A percentile compares a stretch with the other conserved stretches of the same genome.
phyloP scores from a whole-genome alignment of 2,888 invertebrate genomes.

The Dastarcus helophoroides region DNA sequence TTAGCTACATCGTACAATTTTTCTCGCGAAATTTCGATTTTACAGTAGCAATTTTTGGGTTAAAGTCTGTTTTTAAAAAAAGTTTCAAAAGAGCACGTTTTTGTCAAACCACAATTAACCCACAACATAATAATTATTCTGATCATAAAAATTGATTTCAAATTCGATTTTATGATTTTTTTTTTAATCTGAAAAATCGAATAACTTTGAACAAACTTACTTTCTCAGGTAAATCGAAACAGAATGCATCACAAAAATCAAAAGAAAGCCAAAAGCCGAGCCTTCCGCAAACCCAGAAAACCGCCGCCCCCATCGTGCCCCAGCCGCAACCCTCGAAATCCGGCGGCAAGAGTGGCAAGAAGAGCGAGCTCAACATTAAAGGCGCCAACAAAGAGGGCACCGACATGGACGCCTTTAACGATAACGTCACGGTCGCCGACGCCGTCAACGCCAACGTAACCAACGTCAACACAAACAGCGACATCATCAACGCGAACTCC shows the following conservation, averaged over 20 bases:
- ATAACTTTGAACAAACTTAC: no score
- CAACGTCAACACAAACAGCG: conserved; percentile 14
- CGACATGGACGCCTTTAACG: conserved; percentile 48
- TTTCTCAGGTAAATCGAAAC: conserved; percentile 32
- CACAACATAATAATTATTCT: no score
- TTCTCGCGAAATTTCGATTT: not conserved
- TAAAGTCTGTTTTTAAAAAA: no score
- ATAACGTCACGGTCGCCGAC: conserved; percentile 22
- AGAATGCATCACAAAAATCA: conserved; percentile 23
- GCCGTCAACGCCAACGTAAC: conserved; percentile 15
- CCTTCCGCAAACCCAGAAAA: conserved; percentile 12
- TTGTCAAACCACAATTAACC: no score
- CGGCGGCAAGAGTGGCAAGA: conserved; percentile 41
- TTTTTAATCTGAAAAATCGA: conserved; percentile 4
- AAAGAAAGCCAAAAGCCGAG: conserved; percentile 23
- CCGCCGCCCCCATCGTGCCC: conserved; percentile 23
- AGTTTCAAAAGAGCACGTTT: no score
- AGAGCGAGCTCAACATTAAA: conserved; percentile 43
- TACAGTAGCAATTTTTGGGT: no score
- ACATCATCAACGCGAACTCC: conserved; percentile 23
- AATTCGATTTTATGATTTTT: conserved; percentile 4
- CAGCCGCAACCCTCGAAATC: conserved; percentile 38
- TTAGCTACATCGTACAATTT: conserved; percentile 16
- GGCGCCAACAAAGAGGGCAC: conserved; percentile 49
- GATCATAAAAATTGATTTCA: no score